Conservation (phyloP, 2,888 invertebrate species). For the Napeogenes inachia region DNA sequence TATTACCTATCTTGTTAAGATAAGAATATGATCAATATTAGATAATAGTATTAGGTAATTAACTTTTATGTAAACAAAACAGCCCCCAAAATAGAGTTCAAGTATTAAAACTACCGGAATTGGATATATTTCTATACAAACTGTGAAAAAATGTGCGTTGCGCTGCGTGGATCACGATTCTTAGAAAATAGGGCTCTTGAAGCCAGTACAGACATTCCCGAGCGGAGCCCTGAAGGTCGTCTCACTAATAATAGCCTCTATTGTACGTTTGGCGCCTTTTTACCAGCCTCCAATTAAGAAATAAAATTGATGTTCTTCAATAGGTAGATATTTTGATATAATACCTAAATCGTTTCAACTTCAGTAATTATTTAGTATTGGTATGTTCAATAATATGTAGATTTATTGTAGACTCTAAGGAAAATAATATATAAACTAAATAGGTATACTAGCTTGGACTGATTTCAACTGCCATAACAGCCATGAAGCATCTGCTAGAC, state of each 20-base stretch:
- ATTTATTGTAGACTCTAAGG: too few relatives aligned
- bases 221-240: slow-evolving; percentile 62
- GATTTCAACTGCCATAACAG: slow-evolving; percentile 41
- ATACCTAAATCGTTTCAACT: slow-evolving; percentile 10
- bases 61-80: too few relatives aligned
- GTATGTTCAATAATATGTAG: too few relatives aligned
- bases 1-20: too few relatives aligned
- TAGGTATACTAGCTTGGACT: slow-evolving; percentile 15
- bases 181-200: slow-evolving; percentile 62
- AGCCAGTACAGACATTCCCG: slow-evolving; percentile 53
- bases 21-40: too few relatives aligned
- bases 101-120: slow-evolving; percentile 21
- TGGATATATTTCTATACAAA: slow-evolving; percentile 24
- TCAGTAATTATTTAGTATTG: neutral
- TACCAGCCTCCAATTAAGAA: slow-evolving; percentile 8
- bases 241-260: slow-evolving; percentile 48
- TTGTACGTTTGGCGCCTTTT: slow-evolving; percentile 44
- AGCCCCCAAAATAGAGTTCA: too few relatives aligned
- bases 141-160: slow-evolving; percentile 56
- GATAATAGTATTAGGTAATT: too few relatives aligned
- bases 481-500: slow-evolving; percentile 60
- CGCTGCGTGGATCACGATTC: slow-evolving; percentile 60
- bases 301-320: too few relatives aligned
- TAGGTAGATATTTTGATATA: slow-evolving; percentile 5
- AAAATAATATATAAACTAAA: neutral